A percentile compares a stretch with the other conserved stretches of the same genome.
Conservation (phyloP, 2,113 vertebrate genomes). For the Sardina pilchardus region DNA sequence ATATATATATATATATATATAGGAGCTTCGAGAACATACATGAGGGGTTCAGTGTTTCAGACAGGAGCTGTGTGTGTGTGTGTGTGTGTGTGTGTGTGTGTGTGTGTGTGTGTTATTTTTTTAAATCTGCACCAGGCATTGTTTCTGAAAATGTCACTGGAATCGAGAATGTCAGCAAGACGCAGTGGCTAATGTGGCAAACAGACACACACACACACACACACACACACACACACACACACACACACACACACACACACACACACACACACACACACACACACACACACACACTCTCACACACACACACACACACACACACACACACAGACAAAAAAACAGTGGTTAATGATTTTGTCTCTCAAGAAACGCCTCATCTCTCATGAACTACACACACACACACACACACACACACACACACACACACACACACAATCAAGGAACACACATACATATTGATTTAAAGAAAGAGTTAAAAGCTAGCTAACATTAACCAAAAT, state of each 20-base stretch:
- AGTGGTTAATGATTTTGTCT: too few relatives aligned
- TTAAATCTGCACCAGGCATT: conserved; percentile 20
- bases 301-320: neutral
- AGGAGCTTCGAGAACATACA: neutral
- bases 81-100: neutral
- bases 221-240: neutral
- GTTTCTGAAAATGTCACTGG: conserved; percentile 20
- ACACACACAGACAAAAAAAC: neutral
- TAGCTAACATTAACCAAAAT: neutral
- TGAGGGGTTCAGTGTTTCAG: neutral
- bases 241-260: conserved; percentile 7
- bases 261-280: conserved; percentile 5
- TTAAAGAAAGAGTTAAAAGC: neutral
- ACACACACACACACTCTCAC: neutral
- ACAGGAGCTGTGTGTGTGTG: neutral
- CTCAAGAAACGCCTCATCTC: too few relatives aligned
- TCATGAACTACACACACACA: too few relatives aligned
- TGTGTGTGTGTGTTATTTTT: neutral
- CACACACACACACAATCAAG: neutral
- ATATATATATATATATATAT: too few relatives aligned
- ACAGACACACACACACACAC: conserved; percentile 21
- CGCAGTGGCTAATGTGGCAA: conserved; percentile 11
- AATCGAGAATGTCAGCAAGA: conserved; percentile 39
- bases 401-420: neutral
- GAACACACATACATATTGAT: neutral